Evolutionary conservation across 2,888 invertebrate species (phyloP), one percentile per base, ranked within the genome.

Genomic region (Platypus cylindrus): DNA sequence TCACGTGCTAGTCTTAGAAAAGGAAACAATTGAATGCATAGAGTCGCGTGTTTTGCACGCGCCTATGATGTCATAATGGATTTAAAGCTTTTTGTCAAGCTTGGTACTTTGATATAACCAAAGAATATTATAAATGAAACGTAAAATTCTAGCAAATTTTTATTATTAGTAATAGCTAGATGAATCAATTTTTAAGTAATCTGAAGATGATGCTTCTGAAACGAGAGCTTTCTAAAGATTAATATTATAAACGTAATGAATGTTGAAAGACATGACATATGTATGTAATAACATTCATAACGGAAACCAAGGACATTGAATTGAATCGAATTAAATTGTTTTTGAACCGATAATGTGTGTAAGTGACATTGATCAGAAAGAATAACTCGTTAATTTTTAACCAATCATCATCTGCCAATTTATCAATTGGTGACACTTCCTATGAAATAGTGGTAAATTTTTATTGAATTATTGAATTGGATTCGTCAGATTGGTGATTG

Each of bases 401-500:
- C 56, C 48, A 49, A 54, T 56, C 58, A 56, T 53, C 49, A 49
- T 41, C 32, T 35, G 42, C 48, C 51, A 49, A 58, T 58, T 54
- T 55, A 55, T 58, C 56, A 56, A 53, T 46, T 38, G 35, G 38
- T 36, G 55, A 51, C 54, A 47, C 46, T 45, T 46, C 46, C 47
- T 48, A 48, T 48, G 50, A 51, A 47, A 47, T 40, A 44, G 45
- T 46, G 44, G 49, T 51, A 49, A 51, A 48, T 56, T 55, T 53
- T 51, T 53, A 54, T 55, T 53, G 48, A 50, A 52, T 53, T 55
- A 53, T 49, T 43, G 42, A 46, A 27, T 28, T 31, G 33, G 42
- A 49, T 46, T 44, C 43, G 43, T 54, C 49, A 43, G 32, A 39
- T 26, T 37, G 37, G 45, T 56, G 56, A 56, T 56, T 54, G 57